phyloP scores from a whole-genome alignment of 1,140 invertebrate species.

The Gerris buenoi region DNA sequence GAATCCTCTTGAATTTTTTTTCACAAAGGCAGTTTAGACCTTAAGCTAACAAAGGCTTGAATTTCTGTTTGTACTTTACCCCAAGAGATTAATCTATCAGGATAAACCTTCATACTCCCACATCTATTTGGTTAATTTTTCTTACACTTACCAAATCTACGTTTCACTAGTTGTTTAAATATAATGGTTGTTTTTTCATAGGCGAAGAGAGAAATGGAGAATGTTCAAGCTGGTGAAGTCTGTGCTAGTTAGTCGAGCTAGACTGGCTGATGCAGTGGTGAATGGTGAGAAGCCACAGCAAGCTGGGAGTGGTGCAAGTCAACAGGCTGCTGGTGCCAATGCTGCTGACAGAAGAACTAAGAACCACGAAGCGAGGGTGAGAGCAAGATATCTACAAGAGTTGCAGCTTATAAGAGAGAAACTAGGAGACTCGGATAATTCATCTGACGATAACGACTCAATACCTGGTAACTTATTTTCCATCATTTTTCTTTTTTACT shows the following conservation, averaged over 20 bases:
- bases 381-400: constrained; percentile 37
- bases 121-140: not conserved
- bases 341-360: not conserved
- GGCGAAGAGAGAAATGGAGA: constrained; percentile 34
- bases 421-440: constrained; percentile 46
- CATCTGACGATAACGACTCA: constrained; percentile 43
- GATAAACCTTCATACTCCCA: not conserved
- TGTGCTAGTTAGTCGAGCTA: constrained; percentile 49
- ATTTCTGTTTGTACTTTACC: too few relatives aligned
- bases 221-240: constrained; percentile 34
- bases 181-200: constrained; percentile 17
- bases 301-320: constrained; percentile 24
- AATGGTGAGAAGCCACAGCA: constrained; percentile 33
- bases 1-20: too few relatives aligned
- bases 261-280: constrained; percentile 41
- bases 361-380: constrained; percentile 30
- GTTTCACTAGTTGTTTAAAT: not conserved
- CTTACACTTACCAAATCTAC: not conserved
- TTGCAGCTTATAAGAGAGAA: constrained; percentile 35
- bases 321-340: constrained; percentile 28
- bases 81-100: not conserved
- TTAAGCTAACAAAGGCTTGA: too few relatives aligned
- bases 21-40: too few relatives aligned
- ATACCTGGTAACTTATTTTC: not conserved
- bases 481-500: too few relatives aligned